Evolutionary conservation across 2,113 vertebrate genomes (phyloP), one percentile per base, ranked within the genome.

Genomic region (Gavialis gangeticus): DNA sequence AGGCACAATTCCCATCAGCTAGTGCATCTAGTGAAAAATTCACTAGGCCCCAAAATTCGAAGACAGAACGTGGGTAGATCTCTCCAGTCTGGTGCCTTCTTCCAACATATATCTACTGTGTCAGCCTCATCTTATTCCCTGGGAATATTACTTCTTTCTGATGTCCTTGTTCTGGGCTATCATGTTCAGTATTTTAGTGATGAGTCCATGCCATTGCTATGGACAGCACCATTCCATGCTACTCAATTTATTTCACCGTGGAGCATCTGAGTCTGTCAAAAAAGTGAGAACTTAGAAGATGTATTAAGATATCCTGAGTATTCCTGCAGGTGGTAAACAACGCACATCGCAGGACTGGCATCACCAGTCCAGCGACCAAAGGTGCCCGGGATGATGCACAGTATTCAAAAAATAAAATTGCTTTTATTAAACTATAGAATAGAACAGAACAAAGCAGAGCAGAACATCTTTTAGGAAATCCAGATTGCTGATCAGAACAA

Each of bases 351-450:
- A 93, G 79, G 69, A 67, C 56, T 28, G 62, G 89, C 67, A 87
- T 55, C 2, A 15, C 59, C 77, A 94, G 89, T 90, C 58, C 90
- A 84, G 89, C 81, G 94, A 96, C 82, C 0, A 5, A 91, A 96
- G 91, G 88, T 94, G 92, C 95, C 94, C 96, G 79, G 87, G 92
- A 87, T 89, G 92, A 89, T 18, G 58, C 25, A 75, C 71, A 67
- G 88, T 30, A 92, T 0, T 30, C 56, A 86, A 62, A 90, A 94
- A 92, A 96, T 63, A n/a, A 82, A 96, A 95, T 80, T 87, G 78
- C 90, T 96, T 92, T 63, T 87, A 82, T 93, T 91, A 90, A 60
- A 86, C 4, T 75, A 88, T 67, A 93, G 79, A 87, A 67, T 54
- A 88, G 81, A 46, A 12, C 0, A 10, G 90, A 87, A 88, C 71